A percentile compares a stretch with the other conserved stretches of the same genome.
These are phyloP conservation scores for Heliothis peltigera DNA, from an alignment of 2,888 invertebrate genomes.

Conservation along the genomic window DNA sequence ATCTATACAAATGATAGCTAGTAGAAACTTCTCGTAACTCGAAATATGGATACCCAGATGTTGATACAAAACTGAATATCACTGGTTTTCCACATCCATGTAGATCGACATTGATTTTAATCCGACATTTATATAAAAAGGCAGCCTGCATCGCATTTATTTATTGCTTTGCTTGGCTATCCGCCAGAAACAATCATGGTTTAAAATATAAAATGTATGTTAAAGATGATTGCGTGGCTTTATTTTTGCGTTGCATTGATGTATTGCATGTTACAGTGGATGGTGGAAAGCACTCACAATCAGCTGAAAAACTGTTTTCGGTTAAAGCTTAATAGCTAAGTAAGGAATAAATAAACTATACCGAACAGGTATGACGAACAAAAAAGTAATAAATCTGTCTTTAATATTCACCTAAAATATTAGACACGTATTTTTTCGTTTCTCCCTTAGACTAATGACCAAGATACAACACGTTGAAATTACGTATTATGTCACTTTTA, in stretches of 20 bases:
- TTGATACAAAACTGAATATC: neutral
- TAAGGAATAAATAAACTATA: too few species aligned
- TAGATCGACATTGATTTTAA: neutral
- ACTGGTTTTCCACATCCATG: neutral
- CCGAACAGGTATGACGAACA: too few species aligned
- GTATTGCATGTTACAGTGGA: neutral
- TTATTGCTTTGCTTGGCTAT: neutral
- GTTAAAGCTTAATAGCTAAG: too few species aligned
- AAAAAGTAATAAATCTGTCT: too few species aligned
- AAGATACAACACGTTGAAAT: too few species aligned
- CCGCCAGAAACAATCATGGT: neutral
- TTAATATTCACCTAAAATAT: too few species aligned
- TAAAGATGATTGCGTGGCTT: slow-evolving; percentile 1
- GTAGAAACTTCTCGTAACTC: too few species aligned
- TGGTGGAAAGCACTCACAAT: neutral
- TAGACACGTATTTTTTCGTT: too few species aligned
- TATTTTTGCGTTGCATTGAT: neutral
- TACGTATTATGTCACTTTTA: too few species aligned
- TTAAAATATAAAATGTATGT: neutral
- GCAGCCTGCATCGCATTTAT: neutral
- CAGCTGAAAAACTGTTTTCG: neutral
- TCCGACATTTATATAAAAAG: slow-evolving; percentile 1
- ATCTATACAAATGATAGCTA: too few species aligned
- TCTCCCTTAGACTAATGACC: too few species aligned
- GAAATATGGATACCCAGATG: too few species aligned